Evolutionary conservation across 2,113 vertebrate species (phyloP), one percentile per base, ranked within the genome.

Genomic region (Boleophthalmus pectinirostris): DNA sequence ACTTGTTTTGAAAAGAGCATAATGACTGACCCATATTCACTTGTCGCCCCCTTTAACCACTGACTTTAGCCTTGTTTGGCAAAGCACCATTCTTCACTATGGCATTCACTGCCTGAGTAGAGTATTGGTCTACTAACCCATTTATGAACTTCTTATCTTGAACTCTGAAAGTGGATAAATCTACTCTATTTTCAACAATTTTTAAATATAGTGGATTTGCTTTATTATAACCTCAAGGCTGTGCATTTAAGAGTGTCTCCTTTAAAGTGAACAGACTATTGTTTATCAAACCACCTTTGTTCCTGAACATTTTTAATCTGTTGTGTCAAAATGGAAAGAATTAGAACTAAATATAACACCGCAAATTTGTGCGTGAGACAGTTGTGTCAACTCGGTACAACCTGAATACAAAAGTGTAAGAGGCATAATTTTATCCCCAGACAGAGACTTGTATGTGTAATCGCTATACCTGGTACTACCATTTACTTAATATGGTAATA

Each of bases 21-120:
- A 74, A 84, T 72, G 54, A 79, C 66, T 83, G 86, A 85, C 85
- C 87, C 71, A 88, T 74, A 88, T 90, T 82, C 66, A 77, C 73
- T 68, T 49, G 5, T 25, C 12, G 54, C 21, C 43, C 54, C 53
- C 47, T 63, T 68, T 69, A 56, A 78, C n/a, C 47, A 54, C 24
- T 46, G 46, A 51, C 16, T 46, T 60, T 71, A 35, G 6, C 46
- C 66, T 23, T 67, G 16, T 78, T 68, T 65, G 47, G 66, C 57
- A 66, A 13, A 65, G 61, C 21, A 9, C 15, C n/a, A 21, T 72
- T 54, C 15, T 38, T 43, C 56, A 54, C 51, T 0, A 13, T 29
- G 2, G 11, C 47, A n/a, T 76, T 43, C n/a, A 65, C 63, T 54
- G 18, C 0, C 21, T 25, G 64, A 46, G 23, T 18, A 8, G 66